Base-by-base conservation (phyloP, 2,888 invertebrate species). In the Stenichneumon culpator region DNA sequence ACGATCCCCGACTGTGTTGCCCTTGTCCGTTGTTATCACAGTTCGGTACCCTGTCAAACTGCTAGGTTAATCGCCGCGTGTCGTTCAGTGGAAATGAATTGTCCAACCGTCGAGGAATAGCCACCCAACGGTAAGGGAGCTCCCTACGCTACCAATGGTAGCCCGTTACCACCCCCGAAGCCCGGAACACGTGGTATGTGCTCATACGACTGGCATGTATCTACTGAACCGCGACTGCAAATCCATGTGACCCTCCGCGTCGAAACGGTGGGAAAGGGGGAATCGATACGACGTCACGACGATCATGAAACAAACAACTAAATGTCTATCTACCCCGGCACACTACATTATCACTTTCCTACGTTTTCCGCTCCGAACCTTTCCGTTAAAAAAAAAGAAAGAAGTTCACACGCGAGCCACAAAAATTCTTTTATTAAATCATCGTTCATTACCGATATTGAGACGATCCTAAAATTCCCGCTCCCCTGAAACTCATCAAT, bases 11-110 rank as follows among this genome's bases (percentile, higher is more conserved):
- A 16, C 32, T 28, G 16, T 63, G 63, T 28, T 28, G 63, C 32
- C 25, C n/a, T 25, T 2, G 63, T 9, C 28, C 63, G 22, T 57
- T 63, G 63, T 63, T 63, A 63, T 63, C 63, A 28, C 28, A 11
- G 16, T 4, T 4, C 9, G 2, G 16, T 11, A 3, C 2, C 5
- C 9, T 19, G 28, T 2, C 28, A 28, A 63, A 63, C 4, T 63
- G 28, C 7, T 63, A 16, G 16, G n/a, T 16, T 3, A 32, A n/a
- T 28, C 63, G 32, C 7, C 63, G 25, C 63, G 32, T 32, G 14
- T 14, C 63, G 19, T 63, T 63, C 14, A 6, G 25, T 16, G 14
- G 9, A 22, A 22, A 11, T 6, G 1, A 6, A 57, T 57, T 22
- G 1, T 11, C 57, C 57, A 11, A 3, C 11, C 5, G 57, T 3